These are phyloP conservation scores for Misgurnus mizolepis DNA, from an alignment of 2,113 vertebrate genomes.

Conservation along the genomic window DNA sequence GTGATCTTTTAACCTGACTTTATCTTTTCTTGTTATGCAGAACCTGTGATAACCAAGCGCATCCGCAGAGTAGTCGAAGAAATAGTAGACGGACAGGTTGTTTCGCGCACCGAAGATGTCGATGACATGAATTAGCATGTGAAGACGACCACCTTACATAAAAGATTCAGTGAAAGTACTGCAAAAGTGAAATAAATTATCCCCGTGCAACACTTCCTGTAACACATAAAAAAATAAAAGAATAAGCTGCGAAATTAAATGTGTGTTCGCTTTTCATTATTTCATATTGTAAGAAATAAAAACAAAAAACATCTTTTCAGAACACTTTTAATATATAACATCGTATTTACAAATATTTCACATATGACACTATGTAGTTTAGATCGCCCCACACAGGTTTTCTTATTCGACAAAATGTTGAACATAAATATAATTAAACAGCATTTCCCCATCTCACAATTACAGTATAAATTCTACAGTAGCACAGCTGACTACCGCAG, in stretches of 20 bases:
- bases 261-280: neutral
- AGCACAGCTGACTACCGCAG: conserved; percentile 44
- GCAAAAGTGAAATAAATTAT: neutral
- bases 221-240: neutral
- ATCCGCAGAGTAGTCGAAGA: conserved; percentile 79
- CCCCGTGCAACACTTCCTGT: neutral
- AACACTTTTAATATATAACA: conserved; percentile 60
- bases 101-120: conserved; percentile 69
- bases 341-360: conserved; percentile 59
- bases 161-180: neutral
- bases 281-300: neutral
- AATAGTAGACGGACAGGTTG: conserved; percentile 75
- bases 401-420: conserved; percentile 49
- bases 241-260: conserved; percentile 17
- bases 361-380: conserved; percentile 56
- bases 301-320: conserved; percentile 41
- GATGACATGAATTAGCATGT: conserved; percentile 42
- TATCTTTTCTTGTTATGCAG: conserved; percentile 46
- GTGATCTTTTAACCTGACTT: neutral
- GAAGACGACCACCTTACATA: neutral
- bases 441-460: conserved; percentile 43
- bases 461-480: conserved; percentile 53
- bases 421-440: conserved; percentile 56
- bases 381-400: conserved; percentile 50
- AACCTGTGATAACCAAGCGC: conserved; percentile 71